A percentile compares a stretch with the other conserved stretches of the same genome.
Evolutionary conservation across 2,797 vertebrate genomes (phyloP).

Genomic region (Denticeps clupeoides): DNA sequence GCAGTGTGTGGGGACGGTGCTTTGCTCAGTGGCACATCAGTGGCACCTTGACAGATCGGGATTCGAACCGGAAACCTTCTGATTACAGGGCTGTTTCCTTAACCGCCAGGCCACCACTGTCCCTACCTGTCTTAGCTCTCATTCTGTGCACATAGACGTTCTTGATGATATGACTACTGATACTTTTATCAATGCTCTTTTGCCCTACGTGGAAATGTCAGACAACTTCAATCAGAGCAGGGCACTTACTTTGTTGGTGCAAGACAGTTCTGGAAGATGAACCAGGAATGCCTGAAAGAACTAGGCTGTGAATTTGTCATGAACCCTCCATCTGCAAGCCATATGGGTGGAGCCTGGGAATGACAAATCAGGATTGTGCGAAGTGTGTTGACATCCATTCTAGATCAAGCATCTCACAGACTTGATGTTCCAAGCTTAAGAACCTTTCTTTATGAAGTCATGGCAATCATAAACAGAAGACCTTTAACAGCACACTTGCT

Average conservation of each 20-base stretch:
- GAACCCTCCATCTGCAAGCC: slow-evolving; percentile 3
- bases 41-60: too few species aligned
- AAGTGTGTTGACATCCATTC: slow-evolving; percentile 6
- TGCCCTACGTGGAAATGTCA: slow-evolving; percentile 6
- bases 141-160: slow-evolving; percentile 17
- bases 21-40: too few species aligned
- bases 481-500: neutral
- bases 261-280: slow-evolving; percentile 12
- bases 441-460: neutral
- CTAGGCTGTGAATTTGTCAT: slow-evolving; percentile 3
- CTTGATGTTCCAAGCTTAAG: neutral
- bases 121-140: too few species aligned
- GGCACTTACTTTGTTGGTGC: slow-evolving; percentile 12
- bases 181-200: slow-evolving; percentile 11
- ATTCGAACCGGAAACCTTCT: too few species aligned
- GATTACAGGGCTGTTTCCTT: too few species aligned
- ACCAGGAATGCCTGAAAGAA: slow-evolving; percentile 8
- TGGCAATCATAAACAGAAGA: neutral
- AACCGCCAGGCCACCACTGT: too few species aligned
- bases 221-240: too few species aligned
- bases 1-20: too few species aligned
- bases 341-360: slow-evolving; percentile 8
- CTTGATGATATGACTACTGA: slow-evolving; percentile 9
- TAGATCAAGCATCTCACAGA: neutral
- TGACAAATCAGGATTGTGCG: slow-evolving; percentile 3